Evolutionary conservation across 2,888 invertebrate species (phyloP).

Genomic region (Stratiomys singularior): DNA sequence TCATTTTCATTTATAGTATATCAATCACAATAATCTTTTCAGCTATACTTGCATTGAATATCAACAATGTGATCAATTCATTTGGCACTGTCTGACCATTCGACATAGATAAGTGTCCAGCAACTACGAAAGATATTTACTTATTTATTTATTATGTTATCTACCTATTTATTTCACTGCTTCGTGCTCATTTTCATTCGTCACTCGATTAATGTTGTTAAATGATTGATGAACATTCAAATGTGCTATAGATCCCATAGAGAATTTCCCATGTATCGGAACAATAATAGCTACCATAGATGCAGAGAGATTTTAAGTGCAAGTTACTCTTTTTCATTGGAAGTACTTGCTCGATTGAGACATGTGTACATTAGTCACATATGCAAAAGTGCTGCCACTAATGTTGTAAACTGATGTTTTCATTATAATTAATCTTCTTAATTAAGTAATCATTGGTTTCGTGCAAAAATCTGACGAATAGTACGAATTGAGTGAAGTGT

Average conservation of each 20-base stretch:
- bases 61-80: slow-evolving; percentile 28
- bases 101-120: neutral
- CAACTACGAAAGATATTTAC: neutral
- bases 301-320: neutral
- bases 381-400: neutral
- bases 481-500: neutral
- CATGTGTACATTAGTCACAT: neutral
- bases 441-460: slow-evolving; percentile 21
- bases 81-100: neutral
- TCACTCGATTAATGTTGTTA: neutral
- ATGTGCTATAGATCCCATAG: neutral
- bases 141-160: neutral
- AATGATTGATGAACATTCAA: slow-evolving; percentile 10
- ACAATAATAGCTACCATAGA: no score
- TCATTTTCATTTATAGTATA: neutral
- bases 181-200: neutral
- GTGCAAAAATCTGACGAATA: neutral
- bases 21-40: slow-evolving; percentile 20
- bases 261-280: no score
- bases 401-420: neutral
- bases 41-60: neutral
- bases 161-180: neutral
- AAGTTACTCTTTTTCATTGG: neutral
- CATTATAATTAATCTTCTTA: slow-evolving; percentile 3
- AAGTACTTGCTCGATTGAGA: neutral